phyloP scores from a whole-genome alignment of 2,113 vertebrate genomes.

The Morone saxatilis region DNA sequence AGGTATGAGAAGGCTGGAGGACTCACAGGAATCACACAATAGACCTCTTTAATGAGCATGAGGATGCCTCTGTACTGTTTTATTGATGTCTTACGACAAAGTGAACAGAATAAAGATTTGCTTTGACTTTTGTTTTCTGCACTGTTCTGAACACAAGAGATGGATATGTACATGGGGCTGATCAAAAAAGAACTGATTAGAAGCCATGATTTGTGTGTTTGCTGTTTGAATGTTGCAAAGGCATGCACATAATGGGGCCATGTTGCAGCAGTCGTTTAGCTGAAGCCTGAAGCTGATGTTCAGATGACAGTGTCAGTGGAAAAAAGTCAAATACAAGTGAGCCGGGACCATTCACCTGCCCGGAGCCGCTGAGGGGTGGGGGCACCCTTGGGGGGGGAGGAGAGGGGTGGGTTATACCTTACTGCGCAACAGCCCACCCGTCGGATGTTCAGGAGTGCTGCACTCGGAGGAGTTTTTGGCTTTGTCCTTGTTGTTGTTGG shows the following conservation, averaged over 20 bases:
- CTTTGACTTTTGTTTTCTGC: constrained; percentile 13
- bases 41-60: constrained; percentile 46
- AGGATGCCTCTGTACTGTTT: constrained; percentile 53
- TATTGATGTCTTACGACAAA: constrained; percentile 25
- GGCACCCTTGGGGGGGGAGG: constrained; percentile 57
- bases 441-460: constrained; percentile 95
- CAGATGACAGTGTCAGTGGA: constrained; percentile 54
- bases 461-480: constrained; percentile 93
- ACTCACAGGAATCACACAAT: constrained; percentile 25
- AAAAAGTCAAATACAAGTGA: constrained; percentile 53
- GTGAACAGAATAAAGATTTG: constrained; percentile 14
- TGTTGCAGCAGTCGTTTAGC: constrained; percentile 29
- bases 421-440: constrained; percentile 93
- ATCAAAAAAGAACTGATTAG: neutral
- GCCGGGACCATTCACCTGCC: constrained; percentile 82
- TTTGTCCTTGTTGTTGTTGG: constrained; percentile 97
- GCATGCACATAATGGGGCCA: constrained; percentile 52
- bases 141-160: constrained; percentile 17
- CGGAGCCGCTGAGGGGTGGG: constrained; percentile 64
- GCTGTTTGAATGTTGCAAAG: neutral
- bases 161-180: constrained; percentile 44
- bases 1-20: constrained; percentile 44
- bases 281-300: constrained; percentile 42
- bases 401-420: constrained; percentile 87
- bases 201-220: constrained; percentile 34